Evolutionary conservation across 2,888 invertebrate species (phyloP).

Genomic region (Endotricha flammealis): DNA sequence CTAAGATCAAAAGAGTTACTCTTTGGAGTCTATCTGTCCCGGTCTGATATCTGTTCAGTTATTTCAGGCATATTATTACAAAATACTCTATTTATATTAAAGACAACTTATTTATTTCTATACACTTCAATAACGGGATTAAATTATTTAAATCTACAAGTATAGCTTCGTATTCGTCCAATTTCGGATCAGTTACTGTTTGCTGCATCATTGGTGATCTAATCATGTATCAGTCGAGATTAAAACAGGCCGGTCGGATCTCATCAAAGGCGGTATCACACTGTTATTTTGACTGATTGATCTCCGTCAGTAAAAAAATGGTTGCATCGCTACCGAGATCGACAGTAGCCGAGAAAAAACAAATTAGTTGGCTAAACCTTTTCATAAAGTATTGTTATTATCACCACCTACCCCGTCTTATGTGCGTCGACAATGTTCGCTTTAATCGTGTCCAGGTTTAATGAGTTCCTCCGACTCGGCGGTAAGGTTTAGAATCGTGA

Average conservation of each 20-base stretch:
- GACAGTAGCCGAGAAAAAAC: slow-evolving; percentile 78
- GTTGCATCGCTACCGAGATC: slow-evolving; percentile 74
- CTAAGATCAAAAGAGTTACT: no score
- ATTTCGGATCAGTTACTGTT: slow-evolving; percentile 68
- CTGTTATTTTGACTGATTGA: slow-evolving; percentile 79
- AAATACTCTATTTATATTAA: slow-evolving; percentile 10
- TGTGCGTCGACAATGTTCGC: slow-evolving; percentile 40
- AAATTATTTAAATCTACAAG: slow-evolving; percentile 52
- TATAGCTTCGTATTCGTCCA: slow-evolving; percentile 53
- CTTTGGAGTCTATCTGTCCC: no score
- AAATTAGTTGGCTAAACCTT: slow-evolving; percentile 78
- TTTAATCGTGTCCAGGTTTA: slow-evolving; percentile 36
- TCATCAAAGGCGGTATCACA: slow-evolving; percentile 78
- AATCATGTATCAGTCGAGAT: slow-evolving; percentile 76
- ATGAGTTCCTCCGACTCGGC: slow-evolving; percentile 26
- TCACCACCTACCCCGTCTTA: slow-evolving; percentile 68
- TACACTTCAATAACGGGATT: slow-evolving; percentile 31
- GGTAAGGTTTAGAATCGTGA: slow-evolving; percentile 46
- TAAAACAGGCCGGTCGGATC: slow-evolving; percentile 74
- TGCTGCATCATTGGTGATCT: slow-evolving; percentile 76
- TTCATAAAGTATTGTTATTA: slow-evolving; percentile 77
- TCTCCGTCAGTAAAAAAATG: slow-evolving; percentile 70
- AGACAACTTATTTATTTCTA: slow-evolving; percentile 11
- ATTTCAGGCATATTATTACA: no score
- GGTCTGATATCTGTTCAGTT: no score